Evolutionary conservation across 1,140 invertebrate species (phyloP).

Genomic region (roundworm (Caenorhabditis elegans)): DNA sequence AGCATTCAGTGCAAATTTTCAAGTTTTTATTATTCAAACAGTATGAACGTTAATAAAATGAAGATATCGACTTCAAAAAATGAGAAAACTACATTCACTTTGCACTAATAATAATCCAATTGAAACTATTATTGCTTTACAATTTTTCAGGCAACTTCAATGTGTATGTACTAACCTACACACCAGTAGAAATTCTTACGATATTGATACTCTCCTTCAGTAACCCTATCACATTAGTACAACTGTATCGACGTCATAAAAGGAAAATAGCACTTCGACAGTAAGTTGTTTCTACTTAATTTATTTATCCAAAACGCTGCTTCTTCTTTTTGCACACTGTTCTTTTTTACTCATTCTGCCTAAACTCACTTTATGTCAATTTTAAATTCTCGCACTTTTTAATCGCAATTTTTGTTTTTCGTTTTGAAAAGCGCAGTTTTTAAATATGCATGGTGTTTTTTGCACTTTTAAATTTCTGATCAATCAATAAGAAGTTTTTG

Average conservation of each 20-base stretch:
- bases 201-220: conserved; percentile 58
- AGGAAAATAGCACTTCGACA: conserved; percentile 63
- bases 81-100: too few species aligned
- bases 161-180: conserved; percentile 59
- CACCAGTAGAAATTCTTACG: conserved; percentile 61
- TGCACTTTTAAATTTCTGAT: not conserved
- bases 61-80: too few species aligned
- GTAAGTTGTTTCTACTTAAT: conserved; percentile 51
- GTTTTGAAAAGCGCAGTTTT: not conserved
- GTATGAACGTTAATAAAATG: too few species aligned
- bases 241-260: conserved; percentile 63
- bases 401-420: not conserved
- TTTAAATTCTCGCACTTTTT: not conserved
- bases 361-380: not conserved
- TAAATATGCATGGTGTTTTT: conserved; percentile 24
- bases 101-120: too few species aligned
- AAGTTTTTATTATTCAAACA: not conserved
- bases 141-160: conserved; percentile 14
- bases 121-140: too few species aligned
- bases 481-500: not conserved
- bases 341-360: conserved; percentile 20
- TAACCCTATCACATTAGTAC: conserved; percentile 65
- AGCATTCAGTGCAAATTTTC: too few species aligned
- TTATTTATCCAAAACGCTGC: not conserved
- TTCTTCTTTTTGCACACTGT: conserved; percentile 24